Conservation (phyloP, 1,140 invertebrate genomes). For the Cydia pomonella region DNA sequence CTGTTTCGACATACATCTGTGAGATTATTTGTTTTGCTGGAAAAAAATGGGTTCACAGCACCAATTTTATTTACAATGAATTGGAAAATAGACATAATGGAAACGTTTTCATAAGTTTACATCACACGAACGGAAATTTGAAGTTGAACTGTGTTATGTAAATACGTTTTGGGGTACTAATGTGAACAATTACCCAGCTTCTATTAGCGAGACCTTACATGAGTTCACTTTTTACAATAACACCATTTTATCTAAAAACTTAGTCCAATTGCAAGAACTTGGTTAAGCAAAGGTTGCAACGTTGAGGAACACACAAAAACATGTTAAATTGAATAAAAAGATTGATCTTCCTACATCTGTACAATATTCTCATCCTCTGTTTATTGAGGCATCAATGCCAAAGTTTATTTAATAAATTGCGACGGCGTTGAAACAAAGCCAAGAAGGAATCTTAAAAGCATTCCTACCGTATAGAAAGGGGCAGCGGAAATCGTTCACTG, state of each 20-base stretch:
- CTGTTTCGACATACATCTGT: slow-evolving; percentile 19
- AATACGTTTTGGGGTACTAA: too few relatives aligned
- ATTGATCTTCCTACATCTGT: neutral
- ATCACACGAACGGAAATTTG: neutral
- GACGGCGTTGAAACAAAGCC: slow-evolving; percentile 18
- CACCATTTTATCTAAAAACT: too few relatives aligned
- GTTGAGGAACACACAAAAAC: too few relatives aligned
- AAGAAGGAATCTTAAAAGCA: slow-evolving; percentile 16
- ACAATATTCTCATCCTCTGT: slow-evolving; percentile 6
- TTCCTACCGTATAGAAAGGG: neutral
- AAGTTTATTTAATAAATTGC: slow-evolving; percentile 20
- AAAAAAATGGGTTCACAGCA: neutral
- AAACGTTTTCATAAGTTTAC: neutral
- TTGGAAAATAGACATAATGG: neutral
- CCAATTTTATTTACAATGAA: neutral
- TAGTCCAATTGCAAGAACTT: too few relatives aligned
- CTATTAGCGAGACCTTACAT: too few relatives aligned
- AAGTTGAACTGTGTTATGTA: too few relatives aligned
- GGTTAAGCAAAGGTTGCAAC: too few relatives aligned
- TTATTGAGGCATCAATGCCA: slow-evolving; percentile 14
- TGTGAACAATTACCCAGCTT: too few relatives aligned
- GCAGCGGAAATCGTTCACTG: slow-evolving; percentile 11
- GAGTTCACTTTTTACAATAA: too few relatives aligned
- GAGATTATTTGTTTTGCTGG: neutral
- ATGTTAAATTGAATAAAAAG: neutral